Conservation (phyloP, 2,888 invertebrate genomes). For the Scaptomyza polygonia region DNA sequence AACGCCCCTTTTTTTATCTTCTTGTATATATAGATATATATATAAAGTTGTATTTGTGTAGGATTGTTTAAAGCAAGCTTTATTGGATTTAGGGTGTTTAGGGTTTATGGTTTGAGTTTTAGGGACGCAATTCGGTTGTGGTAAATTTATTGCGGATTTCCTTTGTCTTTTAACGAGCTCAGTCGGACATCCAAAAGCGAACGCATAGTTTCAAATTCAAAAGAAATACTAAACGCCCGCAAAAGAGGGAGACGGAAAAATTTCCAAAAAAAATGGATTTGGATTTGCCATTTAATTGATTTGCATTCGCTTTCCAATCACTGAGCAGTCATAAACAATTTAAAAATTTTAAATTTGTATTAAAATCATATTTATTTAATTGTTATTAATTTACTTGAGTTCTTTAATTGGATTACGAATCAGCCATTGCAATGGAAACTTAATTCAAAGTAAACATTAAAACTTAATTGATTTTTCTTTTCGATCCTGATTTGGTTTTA, state of each 20-base stretch:
- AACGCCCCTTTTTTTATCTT: constrained; percentile 43
- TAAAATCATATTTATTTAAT: neutral
- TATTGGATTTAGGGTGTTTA: constrained; percentile 36
- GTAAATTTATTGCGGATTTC: constrained; percentile 73
- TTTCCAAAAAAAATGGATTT: constrained; percentile 34
- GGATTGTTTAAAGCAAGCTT: constrained; percentile 10
- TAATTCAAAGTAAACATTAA: neutral
- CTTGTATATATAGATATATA: neutral
- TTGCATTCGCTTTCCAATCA: neutral
- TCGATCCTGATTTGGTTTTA: too few relatives aligned
- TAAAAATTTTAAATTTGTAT: too few relatives aligned
- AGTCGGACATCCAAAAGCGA: constrained; percentile 34
- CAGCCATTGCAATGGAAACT: too few relatives aligned
- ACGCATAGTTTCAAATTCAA: constrained; percentile 11
- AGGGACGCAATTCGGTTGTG: constrained; percentile 58
- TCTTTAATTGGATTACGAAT: neutral
- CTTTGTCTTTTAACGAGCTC: constrained; percentile 66
- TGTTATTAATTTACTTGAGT: too few relatives aligned
- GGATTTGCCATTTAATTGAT: constrained; percentile 27
- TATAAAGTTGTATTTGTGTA: constrained; percentile 2
- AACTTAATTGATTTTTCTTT: neutral
- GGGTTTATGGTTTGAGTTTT: constrained; percentile 21
- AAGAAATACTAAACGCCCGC: constrained; percentile 35
- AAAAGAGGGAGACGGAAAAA: constrained; percentile 1
- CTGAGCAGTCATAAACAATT: too few relatives aligned